Percentiles rank a stretch among this genome's conserved stretches.
phyloP scores from a whole-genome alignment of 2,888 invertebrate species.

The Unio pictorum region DNA sequence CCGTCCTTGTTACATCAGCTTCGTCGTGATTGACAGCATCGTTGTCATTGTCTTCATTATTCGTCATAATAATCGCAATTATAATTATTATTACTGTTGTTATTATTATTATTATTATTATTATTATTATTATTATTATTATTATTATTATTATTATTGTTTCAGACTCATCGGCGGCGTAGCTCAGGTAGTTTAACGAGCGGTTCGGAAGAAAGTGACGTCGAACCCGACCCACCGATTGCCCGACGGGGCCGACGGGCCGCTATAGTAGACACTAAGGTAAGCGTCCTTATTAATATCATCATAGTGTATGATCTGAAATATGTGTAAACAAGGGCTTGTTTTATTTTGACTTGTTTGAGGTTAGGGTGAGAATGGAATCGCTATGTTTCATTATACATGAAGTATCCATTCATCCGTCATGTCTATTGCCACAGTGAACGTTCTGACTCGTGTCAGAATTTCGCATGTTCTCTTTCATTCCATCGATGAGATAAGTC shows the following conservation, averaged over 20 bases:
- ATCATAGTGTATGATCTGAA: too few species aligned
- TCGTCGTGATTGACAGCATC: neutral
- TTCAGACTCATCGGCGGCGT: conserved; percentile 37
- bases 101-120: too few species aligned
- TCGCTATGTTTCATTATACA: too few species aligned
- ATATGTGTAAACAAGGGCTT: too few species aligned
- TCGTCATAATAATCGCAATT: neutral
- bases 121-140: neutral
- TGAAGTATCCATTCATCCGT: too few species aligned
- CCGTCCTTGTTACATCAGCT: neutral
- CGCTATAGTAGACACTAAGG: conserved; percentile 68
- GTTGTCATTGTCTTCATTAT: neutral
- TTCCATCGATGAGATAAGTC: too few species aligned
- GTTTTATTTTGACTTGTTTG: too few species aligned
- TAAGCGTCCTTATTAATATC: conserved; percentile 19
- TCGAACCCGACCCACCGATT: conserved; percentile 60
- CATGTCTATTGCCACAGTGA: too few species aligned
- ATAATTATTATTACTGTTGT: neutral
- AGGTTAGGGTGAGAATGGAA: too few species aligned
- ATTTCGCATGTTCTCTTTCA: too few species aligned
- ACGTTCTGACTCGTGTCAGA: too few species aligned
- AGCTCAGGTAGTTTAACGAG: conserved; percentile 63
- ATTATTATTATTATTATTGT: conserved; percentile 4
- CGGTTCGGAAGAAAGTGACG: conserved; percentile 63
- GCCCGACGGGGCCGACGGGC: conserved; percentile 62